phyloP scores from a whole-genome alignment of 2,797 vertebrate species.

The Poeciliopsis presidionis region DNA sequence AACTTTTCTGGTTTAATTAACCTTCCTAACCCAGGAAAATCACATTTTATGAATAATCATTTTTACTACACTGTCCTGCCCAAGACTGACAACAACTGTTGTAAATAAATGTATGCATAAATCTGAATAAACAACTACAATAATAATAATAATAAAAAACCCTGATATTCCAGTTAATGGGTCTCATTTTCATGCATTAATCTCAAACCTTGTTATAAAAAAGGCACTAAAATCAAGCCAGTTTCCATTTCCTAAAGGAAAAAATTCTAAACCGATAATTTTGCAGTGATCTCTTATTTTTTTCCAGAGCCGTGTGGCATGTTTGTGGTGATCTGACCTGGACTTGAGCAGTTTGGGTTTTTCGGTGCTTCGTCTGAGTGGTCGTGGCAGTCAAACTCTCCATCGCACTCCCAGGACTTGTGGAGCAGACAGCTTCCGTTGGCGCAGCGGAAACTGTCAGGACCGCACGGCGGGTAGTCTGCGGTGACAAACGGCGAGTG shows the following conservation, averaged over 20 bases:
- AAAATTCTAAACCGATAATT: neutral
- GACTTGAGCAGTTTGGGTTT: constrained; percentile 87
- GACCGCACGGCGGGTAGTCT: constrained; percentile 93
- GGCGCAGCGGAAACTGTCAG: constrained; percentile 91
- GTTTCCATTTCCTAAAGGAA: neutral
- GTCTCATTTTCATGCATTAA: neutral
- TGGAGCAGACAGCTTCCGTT: constrained; percentile 95
- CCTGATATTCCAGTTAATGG: neutral
- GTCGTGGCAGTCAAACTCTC: constrained; percentile 96
- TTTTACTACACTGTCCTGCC: neutral
- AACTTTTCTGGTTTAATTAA: neutral
- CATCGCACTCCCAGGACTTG: constrained; percentile 93
- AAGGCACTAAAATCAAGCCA: neutral
- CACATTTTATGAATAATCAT: neutral
- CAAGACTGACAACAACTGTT: neutral
- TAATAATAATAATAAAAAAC: neutral
- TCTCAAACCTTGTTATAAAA: neutral
- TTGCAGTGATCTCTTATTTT: no score
- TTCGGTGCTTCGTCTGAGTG: constrained; percentile 94
- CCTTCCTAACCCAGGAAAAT: neutral
- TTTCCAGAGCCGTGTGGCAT: neutral
- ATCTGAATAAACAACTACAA: neutral
- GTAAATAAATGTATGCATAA: neutral
- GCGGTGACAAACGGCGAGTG: constrained; percentile 5
- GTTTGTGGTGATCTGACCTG: constrained; percentile 76